phyloP scores from a whole-genome alignment of 2,797 vertebrate species.

The Pangasius larnaudii region DNA sequence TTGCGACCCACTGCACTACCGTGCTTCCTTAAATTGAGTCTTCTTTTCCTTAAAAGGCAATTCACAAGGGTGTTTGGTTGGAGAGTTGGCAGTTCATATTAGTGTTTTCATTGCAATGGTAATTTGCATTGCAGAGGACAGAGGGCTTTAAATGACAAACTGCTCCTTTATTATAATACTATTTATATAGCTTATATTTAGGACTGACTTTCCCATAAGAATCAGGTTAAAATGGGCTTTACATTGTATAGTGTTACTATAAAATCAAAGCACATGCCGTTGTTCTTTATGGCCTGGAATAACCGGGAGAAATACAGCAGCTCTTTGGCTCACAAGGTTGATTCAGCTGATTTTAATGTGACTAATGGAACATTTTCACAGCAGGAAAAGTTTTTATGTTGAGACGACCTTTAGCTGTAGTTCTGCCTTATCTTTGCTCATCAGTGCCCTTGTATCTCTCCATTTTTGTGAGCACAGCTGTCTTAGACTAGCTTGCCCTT shows the following conservation, averaged over 20 bases:
- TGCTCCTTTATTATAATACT: conserved; percentile 1
- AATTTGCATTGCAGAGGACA: background rate
- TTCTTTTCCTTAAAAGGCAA: background rate
- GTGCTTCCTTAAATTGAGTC: background rate
- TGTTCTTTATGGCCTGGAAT: background rate
- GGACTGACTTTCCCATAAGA: background rate
- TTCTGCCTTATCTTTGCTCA: background rate
- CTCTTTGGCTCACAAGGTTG: background rate
- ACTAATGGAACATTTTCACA: background rate
- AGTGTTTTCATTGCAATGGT: background rate
- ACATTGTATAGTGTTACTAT: background rate
- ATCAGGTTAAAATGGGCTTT: background rate
- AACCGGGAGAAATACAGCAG: background rate
- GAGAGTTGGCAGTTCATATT: background rate
- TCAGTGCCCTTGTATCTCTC: background rate
- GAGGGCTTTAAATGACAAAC: background rate
- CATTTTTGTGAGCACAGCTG: background rate
- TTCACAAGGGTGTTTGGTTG: background rate
- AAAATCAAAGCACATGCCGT: background rate
- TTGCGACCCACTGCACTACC: background rate
- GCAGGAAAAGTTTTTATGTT: background rate
- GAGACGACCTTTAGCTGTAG: background rate
- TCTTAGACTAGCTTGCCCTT: conserved; percentile 15
- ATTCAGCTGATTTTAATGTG: background rate
- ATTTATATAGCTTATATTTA: background rate